Percentiles rank a stretch among this genome's conserved stretches.
phyloP scores from a whole-genome alignment of 2,113 vertebrate species.

The Onychorhynchus coronatus region DNA sequence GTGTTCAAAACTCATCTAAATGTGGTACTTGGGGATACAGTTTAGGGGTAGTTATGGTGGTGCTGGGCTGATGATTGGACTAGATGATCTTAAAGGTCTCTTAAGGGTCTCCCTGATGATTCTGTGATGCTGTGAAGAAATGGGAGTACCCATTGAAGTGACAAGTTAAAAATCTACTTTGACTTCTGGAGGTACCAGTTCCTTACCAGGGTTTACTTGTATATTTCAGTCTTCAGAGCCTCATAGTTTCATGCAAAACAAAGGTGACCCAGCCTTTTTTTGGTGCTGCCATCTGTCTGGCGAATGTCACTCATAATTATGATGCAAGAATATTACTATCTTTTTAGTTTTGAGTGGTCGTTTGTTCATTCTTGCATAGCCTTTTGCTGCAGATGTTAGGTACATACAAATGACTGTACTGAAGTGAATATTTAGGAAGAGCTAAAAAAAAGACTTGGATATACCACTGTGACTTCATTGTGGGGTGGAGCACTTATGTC shows the following conservation, averaged over 20 bases:
- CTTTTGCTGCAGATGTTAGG: not conserved
- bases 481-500: not conserved
- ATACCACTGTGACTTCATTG: not conserved
- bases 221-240: not conserved
- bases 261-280: not conserved
- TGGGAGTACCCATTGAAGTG: accelerated
- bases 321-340: not conserved
- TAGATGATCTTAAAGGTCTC: not conserved
- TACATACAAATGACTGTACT: not conserved
- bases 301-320: not conserved
- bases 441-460: not conserved
- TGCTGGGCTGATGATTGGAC: not conserved
- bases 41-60: not conserved
- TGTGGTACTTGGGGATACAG: not conserved
- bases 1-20: not conserved
- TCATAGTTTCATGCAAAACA: not conserved
- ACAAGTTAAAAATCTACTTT: not conserved
- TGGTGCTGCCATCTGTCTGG: not conserved
- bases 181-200: not conserved
- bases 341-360: not conserved
- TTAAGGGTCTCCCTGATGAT: not conserved
- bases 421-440: not conserved
- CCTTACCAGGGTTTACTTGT: not conserved
- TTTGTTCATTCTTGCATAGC: not conserved
- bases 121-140: not conserved